Percentiles rank a stretch among this genome's conserved stretches.
Conservation (phyloP, 2,797 vertebrate species). For the Scomberomorus guttatus region DNA sequence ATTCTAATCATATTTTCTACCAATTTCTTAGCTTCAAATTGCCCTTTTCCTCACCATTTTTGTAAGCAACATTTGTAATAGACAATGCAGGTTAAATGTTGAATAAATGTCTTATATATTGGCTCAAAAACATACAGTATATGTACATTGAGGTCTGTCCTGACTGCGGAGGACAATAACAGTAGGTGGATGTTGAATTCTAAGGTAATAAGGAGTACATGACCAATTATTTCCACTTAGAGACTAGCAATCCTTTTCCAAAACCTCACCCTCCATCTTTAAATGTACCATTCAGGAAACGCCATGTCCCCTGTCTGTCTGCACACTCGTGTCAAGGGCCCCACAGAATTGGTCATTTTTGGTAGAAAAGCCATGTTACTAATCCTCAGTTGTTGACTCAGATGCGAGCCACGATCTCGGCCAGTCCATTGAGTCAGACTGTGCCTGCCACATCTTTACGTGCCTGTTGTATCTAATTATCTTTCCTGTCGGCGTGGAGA, state of each 20-base stretch:
- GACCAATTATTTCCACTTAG: conserved; percentile 44
- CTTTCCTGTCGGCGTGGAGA: conserved; percentile 25
- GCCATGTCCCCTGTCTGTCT: conserved; percentile 24
- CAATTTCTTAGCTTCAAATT: neutral
- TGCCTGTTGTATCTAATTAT: conserved; percentile 39
- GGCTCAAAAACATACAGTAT: neutral
- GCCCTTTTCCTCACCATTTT: fast-evolving
- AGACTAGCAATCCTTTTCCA: conserved; percentile 29
- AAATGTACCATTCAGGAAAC: conserved; percentile 41
- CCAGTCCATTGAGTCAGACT: conserved; percentile 12
- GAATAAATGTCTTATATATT: neutral
- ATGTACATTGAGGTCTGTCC: neutral
- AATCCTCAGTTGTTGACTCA: conserved; percentile 54
- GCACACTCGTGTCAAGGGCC: conserved; percentile 17
- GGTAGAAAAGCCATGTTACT: conserved; percentile 33
- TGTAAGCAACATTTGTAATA: neutral
- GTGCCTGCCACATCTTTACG: conserved; percentile 6
- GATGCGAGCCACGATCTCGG: conserved; percentile 4
- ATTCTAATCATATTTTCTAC: neutral
- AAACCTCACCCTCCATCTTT: conserved; percentile 52
- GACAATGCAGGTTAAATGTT: neutral
- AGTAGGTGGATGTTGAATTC: conserved; percentile 13
- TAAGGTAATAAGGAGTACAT: conserved; percentile 9
- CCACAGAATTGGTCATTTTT: conserved; percentile 27
- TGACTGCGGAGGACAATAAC: conserved; percentile 10